Evolutionary conservation across 2,797 vertebrate species (phyloP), one percentile per base, ranked within the genome.

Genomic region (Onychomys torridus): DNA sequence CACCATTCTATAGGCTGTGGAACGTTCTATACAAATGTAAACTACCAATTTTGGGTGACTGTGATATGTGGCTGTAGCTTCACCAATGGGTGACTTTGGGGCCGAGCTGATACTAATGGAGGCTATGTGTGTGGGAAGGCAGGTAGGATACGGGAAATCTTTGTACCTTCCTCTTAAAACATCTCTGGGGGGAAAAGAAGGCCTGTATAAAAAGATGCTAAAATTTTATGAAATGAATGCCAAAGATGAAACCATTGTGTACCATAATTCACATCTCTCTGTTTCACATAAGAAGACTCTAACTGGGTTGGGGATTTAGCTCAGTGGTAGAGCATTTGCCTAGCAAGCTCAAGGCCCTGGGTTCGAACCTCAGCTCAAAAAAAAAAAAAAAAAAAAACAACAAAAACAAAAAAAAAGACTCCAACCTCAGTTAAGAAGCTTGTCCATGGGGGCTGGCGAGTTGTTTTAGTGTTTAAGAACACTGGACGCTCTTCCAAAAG

Each of bases 251-350:
- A 92, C 3, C 14, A n/a, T 75, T 94, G 21, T 65, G 2, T 43
- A 69, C 21, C 79, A 46, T 37, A n/a, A 14, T 57, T 96, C 12
- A 49, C 13, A 37, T 57, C 92, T 93, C 29, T 84, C 13, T 67
- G 2, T 73, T 46, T 87, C 40, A 65, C 40, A 29, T 16, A 91
- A 94, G 32, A 83, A 88, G 16, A n/a, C 17, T 79, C 49, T 52
- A 65, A 71, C 3, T n/a, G 59, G 29, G 29, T 5, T 85, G 43
- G 29, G 49, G 19, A 65, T 19, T 84, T 21, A 14, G 61, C 6
- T 46, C 40, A 32, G 43, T 55, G 52, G 89, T n/a, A n/a, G n/a
- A n/a, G n/a, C n/a, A n/a, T n/a, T n/a, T n/a, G n/a, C n/a, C n/a
- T n/a, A n/a, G n/a, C n/a, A n/a, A n/a, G n/a, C n/a, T n/a, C n/a